Evolutionary conservation across 1,140 invertebrate genomes (phyloP), one percentile per base, ranked within the genome.

Genomic region (Drosophila pruinosa): DNA sequence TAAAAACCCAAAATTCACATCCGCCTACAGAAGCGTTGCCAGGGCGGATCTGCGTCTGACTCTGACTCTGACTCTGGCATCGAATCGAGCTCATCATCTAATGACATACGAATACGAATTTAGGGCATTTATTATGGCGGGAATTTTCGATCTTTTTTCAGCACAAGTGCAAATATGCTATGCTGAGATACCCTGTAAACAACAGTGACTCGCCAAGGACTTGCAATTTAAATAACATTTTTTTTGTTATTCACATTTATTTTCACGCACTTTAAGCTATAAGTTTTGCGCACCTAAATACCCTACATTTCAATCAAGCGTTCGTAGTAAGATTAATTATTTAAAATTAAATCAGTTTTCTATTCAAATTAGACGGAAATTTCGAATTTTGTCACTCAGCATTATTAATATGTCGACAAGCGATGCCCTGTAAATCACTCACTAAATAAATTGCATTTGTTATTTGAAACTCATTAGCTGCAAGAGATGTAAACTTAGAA

Each of bases 1-100:
- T 69, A 70, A 75, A 75, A 77, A 70, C 65, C 65, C 72, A 50
- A 75, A 75, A 57, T 45, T 77, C 59, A 75, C 75, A 77, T 77
- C 75, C 75, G 75, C 72, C 72, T 77, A 57, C 65, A 39, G 61
- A 56, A 48, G 50, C 52, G 61, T 61, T 56, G 68, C 54, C 43
- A 36, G 57, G 48, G 47, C 48, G 45, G 47, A 70, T 48, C 31
- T 47, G 48, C 24, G 38, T 17, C 31, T 14, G 34, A 48, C 10
- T 31, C n/a, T 31, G n/a, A 31, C 22, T 15, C 10, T 39, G 28
- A 4, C 17, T 36, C 12, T 26, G n/a, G n/a, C n/a, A n/a, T 34
- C 12, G 31, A 34, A 10, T 22, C 7, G 34, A 39, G 24, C 14
- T 57, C 58, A 71, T 73, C 58, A 38, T 52, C 65, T 70, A 57